Evolutionary conservation across 2,797 vertebrate species (phyloP).

Genomic region (Eulemur coronatus): DNA sequence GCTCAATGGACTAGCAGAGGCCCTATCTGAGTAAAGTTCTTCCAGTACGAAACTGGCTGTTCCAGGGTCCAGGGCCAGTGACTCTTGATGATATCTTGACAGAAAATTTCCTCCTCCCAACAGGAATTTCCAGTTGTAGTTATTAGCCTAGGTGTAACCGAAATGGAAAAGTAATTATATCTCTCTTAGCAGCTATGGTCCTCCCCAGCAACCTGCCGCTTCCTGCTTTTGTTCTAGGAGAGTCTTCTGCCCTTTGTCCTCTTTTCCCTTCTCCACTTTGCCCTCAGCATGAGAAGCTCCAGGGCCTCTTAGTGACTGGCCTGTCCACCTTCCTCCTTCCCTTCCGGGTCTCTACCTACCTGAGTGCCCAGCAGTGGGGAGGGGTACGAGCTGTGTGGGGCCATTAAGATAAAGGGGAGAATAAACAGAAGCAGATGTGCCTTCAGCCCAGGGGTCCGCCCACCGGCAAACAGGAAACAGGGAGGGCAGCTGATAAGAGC

Average conservation of each 20-base stretch:
- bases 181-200: background rate
- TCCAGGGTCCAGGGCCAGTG: slow-evolving; percentile 22
- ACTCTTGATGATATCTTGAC: slow-evolving; percentile 5
- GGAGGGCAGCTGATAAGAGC: slow-evolving; percentile 45
- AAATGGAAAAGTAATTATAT: slow-evolving; percentile 26
- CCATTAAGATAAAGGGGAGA: slow-evolving; percentile 57
- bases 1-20: background rate
- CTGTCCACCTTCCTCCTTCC: background rate
- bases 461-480: slow-evolving; percentile 19
- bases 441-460: background rate
- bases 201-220: background rate
- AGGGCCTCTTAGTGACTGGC: background rate
- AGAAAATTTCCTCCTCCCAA: slow-evolving; percentile 14
- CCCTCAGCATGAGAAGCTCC: background rate
- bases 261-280: background rate
- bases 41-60: background rate
- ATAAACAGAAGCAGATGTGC: slow-evolving; percentile 66
- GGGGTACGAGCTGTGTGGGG: background rate
- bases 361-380: background rate
- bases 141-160: slow-evolving; percentile 41
- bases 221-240: background rate
- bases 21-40: background rate
- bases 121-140: slow-evolving; percentile 55
- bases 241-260: background rate
- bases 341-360: background rate